Conservation (phyloP, 2,797 vertebrate genomes). For the Poeciliopsis paucimaculata region DNA sequence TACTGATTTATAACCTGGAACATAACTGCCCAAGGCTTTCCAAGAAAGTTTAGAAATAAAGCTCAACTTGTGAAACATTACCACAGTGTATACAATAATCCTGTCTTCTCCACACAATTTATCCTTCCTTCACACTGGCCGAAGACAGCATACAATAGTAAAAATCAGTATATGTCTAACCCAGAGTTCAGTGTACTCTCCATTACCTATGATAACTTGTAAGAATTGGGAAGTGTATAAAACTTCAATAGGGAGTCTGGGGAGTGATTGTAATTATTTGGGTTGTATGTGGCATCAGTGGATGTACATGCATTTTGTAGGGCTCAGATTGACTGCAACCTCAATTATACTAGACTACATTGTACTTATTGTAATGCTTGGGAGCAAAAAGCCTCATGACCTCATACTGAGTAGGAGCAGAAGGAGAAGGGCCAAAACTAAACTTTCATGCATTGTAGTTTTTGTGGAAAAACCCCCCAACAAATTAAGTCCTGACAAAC, state of each 20-base stretch:
- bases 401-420: not conserved
- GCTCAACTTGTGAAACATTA: conserved; percentile 34
- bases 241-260: too few relatives aligned
- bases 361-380: too few relatives aligned
- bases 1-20: conserved; percentile 51
- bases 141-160: not conserved
- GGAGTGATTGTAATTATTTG: not conserved
- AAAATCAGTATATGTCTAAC: not conserved
- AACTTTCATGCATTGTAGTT: not conserved
- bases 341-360: not conserved
- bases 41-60: conserved; percentile 52
- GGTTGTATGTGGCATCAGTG: not conserved
- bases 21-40: conserved; percentile 24
- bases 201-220: not conserved
- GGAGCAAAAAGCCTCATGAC: not conserved
- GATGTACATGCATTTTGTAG: not conserved
- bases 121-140: not conserved
- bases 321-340: not conserved
- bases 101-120: not conserved
- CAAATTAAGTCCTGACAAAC: not conserved
- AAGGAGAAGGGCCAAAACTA: not conserved
- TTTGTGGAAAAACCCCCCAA: not conserved
- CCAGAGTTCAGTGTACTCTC: not conserved
- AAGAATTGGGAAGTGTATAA: not conserved
- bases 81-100: conserved; percentile 16